Evolutionary conservation across 2,797 vertebrate species (phyloP), one percentile per base, ranked within the genome.

Genomic region (Syndactyla subalaris): DNA sequence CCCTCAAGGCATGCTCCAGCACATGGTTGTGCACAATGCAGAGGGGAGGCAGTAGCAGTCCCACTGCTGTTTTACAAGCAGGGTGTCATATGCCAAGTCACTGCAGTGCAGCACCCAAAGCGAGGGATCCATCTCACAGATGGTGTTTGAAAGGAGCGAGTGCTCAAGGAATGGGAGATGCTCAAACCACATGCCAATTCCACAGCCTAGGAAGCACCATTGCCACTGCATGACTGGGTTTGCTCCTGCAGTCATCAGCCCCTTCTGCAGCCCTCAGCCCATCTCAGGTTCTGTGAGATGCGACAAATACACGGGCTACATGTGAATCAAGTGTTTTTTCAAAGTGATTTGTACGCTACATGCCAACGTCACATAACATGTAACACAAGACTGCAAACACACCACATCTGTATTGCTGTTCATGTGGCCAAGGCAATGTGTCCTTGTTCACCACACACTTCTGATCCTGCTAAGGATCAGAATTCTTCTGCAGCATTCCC

Each of bases 11-110:
- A 19, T 1, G 10, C 10, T 17, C 20, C n/a, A 71, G 80, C 59
- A 48, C 24, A 2, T 1, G 29, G 5, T 30, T 48, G 32, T 22
- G 49, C 48, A 4, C 1, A 0, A 36, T 12, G 52, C 52, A 62
- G 46, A 45, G 52, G 58, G 49, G 16, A 79, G 58, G 39, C 80
- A 46, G 30, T 0, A 58, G 34, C 58, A 75, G 48, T 32, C 79
- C 27, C 23, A 13, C 10, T 11, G 39, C 8, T 18, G 38, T 52
- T 62, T 14, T 19, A 67, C 66, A n/a, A 74, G 71, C 14, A 58
- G 51, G 22, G 10, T 20, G 5, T 48, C 52, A 20, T 2, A 45
- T 72, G 43, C 39, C 34, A 13, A 39, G n/a, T 3, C 24, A 38
- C 65, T 61, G 78, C 71, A 78, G 32, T 13, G 48, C 79, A 79